A percentile compares a stretch with the other conserved stretches of the same genome.
These are phyloP conservation scores for Proisotoma minuta DNA, from an alignment of 2,888 invertebrate genomes.

Conservation along the genomic window DNA sequence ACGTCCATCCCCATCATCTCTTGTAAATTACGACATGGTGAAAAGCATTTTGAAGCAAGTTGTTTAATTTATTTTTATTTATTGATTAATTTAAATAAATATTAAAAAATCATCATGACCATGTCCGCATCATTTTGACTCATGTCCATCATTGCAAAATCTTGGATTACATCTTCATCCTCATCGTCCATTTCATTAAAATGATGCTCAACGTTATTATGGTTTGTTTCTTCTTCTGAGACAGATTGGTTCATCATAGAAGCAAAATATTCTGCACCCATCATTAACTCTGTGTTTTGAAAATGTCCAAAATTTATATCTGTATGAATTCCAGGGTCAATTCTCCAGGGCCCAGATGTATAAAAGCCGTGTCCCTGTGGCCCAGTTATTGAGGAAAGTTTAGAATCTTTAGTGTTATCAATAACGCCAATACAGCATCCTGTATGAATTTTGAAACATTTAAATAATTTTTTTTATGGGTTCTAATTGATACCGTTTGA, in stretches of 20 bases:
- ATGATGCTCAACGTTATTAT: not conserved
- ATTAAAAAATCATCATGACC: conserved; percentile 1
- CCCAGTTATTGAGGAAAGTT: conserved; percentile 11
- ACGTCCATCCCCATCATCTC: too few relatives aligned
- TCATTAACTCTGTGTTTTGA: not conserved
- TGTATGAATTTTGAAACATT: not conserved
- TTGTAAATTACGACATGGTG: too few relatives aligned
- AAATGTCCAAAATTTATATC: not conserved
- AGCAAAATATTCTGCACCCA: conserved; percentile 1
- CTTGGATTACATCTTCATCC: not conserved
- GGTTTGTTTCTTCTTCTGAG: not conserved
- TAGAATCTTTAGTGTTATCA: not conserved
- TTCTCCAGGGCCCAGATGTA: conserved; percentile 18
- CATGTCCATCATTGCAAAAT: not conserved
- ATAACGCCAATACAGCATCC: not conserved
- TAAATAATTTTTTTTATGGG: too few relatives aligned
- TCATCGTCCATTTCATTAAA: not conserved
- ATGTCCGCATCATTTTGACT: conserved; percentile 1
- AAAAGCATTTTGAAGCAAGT: too few relatives aligned
- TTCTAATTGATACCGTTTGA: too few relatives aligned
- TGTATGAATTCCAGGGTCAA: not conserved
- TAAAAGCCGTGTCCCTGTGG: conserved; percentile 31
- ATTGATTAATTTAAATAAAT: too few relatives aligned
- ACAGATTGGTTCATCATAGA: not conserved
- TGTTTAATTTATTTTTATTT: not conserved